phyloP scores from a whole-genome alignment of 2,797 vertebrate genomes.

The Phalloptychus januarius region DNA sequence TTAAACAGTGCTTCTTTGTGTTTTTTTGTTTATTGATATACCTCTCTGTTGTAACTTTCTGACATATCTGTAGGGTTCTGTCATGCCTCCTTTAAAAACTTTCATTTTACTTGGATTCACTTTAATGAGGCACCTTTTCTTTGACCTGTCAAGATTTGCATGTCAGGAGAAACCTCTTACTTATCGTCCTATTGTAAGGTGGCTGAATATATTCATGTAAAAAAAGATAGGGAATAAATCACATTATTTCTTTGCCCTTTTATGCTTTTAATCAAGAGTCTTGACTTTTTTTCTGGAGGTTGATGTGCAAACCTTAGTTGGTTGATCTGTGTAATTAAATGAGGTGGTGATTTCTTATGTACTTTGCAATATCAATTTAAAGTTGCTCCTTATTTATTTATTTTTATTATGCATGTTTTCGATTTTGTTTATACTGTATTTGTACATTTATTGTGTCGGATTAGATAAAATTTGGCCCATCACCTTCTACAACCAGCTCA shows the following conservation, averaged over 20 bases:
- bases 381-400: neutral
- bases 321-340: constrained; percentile 50
- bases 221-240: neutral
- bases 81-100: neutral
- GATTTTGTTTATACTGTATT: neutral
- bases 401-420: neutral
- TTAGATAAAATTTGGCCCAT: neutral
- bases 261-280: neutral
- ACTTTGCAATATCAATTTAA: neutral
- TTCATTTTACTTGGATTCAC: neutral
- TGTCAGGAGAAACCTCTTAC: neutral
- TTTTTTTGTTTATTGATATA: neutral
- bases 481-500: neutral
- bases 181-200: neutral
- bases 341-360: constrained; percentile 23
- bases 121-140: neutral
- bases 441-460: neutral
- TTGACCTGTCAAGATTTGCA: neutral
- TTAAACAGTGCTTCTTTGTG: neutral
- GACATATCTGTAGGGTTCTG: neutral
- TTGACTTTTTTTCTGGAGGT: neutral
- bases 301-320: constrained; percentile 36
- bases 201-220: neutral
- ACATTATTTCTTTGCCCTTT: neutral
- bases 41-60: neutral